Conservation (phyloP, 2,113 vertebrate genomes). For the Albula goreensis region DNA sequence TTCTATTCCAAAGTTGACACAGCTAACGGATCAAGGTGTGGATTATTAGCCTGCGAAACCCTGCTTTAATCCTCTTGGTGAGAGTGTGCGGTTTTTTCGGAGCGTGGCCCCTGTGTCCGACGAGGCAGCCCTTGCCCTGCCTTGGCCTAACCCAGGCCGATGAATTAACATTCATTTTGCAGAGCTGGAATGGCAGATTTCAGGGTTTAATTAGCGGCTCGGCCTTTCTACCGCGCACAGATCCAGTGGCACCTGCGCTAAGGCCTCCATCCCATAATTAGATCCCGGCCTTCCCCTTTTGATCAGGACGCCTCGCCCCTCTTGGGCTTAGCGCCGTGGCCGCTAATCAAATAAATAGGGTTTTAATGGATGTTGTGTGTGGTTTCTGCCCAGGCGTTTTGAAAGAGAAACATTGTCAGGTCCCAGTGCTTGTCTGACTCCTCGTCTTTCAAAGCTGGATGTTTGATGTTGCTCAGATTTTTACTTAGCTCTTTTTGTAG, state of each 20-base stretch:
- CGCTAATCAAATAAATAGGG: constrained; percentile 61
- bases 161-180: constrained; percentile 37
- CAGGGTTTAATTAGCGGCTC: constrained; percentile 33
- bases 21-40: constrained; percentile 24
- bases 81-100: background rate
- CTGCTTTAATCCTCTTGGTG: constrained; percentile 10
- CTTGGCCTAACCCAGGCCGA: background rate
- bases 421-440: constrained; percentile 41
- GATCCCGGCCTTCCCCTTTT: constrained; percentile 42
- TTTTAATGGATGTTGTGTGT: constrained; percentile 53
- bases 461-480: constrained; percentile 53
- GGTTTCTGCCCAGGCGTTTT: constrained; percentile 44
- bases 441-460: constrained; percentile 53
- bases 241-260: constrained; percentile 20
- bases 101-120: background rate
- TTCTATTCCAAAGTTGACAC: constrained; percentile 4
- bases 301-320: constrained; percentile 44
- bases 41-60: background rate
- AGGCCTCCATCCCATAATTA: constrained; percentile 44
- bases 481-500: constrained; percentile 30
- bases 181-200: constrained; percentile 23
- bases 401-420: constrained; percentile 52
- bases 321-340: constrained; percentile 44
- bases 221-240: constrained; percentile 34
- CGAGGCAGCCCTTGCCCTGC: background rate